Percentiles rank a stretch among this genome's conserved stretches.
Evolutionary conservation across 2,888 invertebrate species (phyloP).

Genomic region (Eumerus sabulonum): DNA sequence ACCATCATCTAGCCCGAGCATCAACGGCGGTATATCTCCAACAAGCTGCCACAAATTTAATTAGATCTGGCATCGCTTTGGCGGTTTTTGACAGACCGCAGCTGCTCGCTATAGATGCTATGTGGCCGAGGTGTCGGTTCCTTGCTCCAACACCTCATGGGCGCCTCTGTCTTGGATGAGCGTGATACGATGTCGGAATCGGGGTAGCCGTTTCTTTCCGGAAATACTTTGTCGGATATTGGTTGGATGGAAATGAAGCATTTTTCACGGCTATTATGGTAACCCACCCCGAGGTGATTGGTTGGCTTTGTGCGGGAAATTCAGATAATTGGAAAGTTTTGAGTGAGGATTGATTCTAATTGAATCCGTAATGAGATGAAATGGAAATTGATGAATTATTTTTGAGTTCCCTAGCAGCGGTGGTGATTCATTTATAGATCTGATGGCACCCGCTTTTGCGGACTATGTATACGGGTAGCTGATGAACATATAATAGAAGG

Average conservation of each 20-base stretch:
- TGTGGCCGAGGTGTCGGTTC: slow-evolving; percentile 14
- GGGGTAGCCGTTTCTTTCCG: slow-evolving; percentile 7
- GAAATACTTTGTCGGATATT: neutral
- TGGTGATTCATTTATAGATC: slow-evolving; percentile 23
- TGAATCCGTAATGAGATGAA: slow-evolving; percentile 67
- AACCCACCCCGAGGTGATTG: too few relatives aligned
- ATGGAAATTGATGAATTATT: slow-evolving; percentile 67
- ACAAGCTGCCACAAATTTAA: slow-evolving; percentile 64
- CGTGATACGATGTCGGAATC: slow-evolving; percentile 29
- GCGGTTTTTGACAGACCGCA: slow-evolving; percentile 62
- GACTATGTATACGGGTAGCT: slow-evolving; percentile 11
- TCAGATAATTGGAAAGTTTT: slow-evolving; percentile 64
- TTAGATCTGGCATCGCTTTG: slow-evolving; percentile 61
- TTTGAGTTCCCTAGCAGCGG: slow-evolving; percentile 30
- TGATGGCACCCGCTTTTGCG: slow-evolving; percentile 8
- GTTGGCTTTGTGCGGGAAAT: slow-evolving; percentile 22
- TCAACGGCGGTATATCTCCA: slow-evolving; percentile 6
- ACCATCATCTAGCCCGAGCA: slow-evolving; percentile 33
- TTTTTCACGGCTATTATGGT: slow-evolving; percentile 25
- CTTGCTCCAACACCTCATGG: slow-evolving; percentile 43
- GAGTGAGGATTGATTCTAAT: slow-evolving; percentile 63
- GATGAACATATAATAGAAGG: neutral
- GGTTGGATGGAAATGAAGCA: slow-evolving; percentile 10
- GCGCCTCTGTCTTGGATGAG: slow-evolving; percentile 36
- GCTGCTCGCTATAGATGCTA: slow-evolving; percentile 6